These are phyloP conservation scores for Maccullochella peelii DNA, from an alignment of 2,113 vertebrate species.

Conservation along the genomic window DNA sequence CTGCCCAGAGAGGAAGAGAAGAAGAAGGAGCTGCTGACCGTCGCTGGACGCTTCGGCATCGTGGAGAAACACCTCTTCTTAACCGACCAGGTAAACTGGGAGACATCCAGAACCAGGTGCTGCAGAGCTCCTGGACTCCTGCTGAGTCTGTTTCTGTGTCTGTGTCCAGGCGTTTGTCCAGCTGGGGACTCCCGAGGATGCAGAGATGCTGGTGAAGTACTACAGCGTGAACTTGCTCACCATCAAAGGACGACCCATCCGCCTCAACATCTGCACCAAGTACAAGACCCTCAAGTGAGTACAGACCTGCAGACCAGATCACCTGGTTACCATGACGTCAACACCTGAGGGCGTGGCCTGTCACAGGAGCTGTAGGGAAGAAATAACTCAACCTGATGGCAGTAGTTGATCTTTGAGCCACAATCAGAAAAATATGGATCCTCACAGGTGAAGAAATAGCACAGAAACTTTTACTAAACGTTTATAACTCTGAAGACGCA, in stretches of 20 bases:
- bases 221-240: slow-evolving; percentile 88
- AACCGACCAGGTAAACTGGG: slow-evolving; percentile 74
- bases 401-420: too few species aligned
- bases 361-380: too few species aligned
- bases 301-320: too few species aligned
- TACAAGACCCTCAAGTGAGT: slow-evolving; percentile 86
- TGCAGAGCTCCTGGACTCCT: too few species aligned
- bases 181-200: slow-evolving; percentile 91
- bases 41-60: slow-evolving; percentile 79
- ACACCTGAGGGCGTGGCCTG: too few species aligned
- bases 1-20: slow-evolving; percentile 80
- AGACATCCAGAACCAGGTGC: neutral
- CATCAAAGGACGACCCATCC: slow-evolving; percentile 74
- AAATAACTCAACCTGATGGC: too few species aligned
- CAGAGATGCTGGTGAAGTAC: slow-evolving; percentile 95
- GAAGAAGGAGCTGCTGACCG: slow-evolving; percentile 82
- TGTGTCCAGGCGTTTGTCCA: slow-evolving; percentile 91
- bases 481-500: too few species aligned
- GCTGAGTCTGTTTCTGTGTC: neutral
- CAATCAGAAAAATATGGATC: too few species aligned
- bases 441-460: too few species aligned
- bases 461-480: too few species aligned
- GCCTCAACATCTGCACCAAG: slow-evolving; percentile 85
- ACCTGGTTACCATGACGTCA: too few species aligned
- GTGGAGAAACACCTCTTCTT: slow-evolving; percentile 86